Conservation (phyloP, 2,888 invertebrate species). For the Harpagoxenus sublaevis region DNA sequence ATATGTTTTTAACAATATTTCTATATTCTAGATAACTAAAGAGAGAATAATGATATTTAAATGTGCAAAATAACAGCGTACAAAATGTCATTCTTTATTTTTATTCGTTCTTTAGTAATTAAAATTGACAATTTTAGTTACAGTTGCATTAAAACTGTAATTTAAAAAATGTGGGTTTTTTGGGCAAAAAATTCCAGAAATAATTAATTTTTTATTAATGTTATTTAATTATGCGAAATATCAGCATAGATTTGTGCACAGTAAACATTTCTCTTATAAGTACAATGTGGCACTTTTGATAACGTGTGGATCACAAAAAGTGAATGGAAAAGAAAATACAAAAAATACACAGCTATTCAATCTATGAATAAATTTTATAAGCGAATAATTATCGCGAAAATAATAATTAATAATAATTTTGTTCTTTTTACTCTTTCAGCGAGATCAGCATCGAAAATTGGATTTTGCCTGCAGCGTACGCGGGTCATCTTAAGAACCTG, state of each 20-base stretch:
- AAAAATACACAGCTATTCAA: neutral
- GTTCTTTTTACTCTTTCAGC: constrained; percentile 73
- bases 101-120: too few species aligned
- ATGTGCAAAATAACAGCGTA: too few species aligned
- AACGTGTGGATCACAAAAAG: neutral
- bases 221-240: neutral
- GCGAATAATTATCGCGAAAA: neutral
- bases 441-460: constrained; percentile 96
- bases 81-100: too few species aligned
- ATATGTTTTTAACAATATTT: too few species aligned
- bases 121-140: too few species aligned
- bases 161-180: too few species aligned
- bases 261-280: neutral
- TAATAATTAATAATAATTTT: neutral
- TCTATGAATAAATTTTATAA: constrained; percentile 6
- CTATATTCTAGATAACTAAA: too few species aligned
- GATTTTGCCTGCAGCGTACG: constrained; percentile 95
- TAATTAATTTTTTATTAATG: too few species aligned
- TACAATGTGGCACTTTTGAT: neutral
- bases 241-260: neutral
- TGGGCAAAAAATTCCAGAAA: too few species aligned
- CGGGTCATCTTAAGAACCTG: constrained; percentile 93
- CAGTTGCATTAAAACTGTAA: too few species aligned
- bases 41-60: too few species aligned
- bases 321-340: neutral